A percentile compares a stretch with the other conserved stretches of the same genome.
Evolutionary conservation across 2,888 invertebrate species (phyloP).

Genomic region (Actias luna): DNA sequence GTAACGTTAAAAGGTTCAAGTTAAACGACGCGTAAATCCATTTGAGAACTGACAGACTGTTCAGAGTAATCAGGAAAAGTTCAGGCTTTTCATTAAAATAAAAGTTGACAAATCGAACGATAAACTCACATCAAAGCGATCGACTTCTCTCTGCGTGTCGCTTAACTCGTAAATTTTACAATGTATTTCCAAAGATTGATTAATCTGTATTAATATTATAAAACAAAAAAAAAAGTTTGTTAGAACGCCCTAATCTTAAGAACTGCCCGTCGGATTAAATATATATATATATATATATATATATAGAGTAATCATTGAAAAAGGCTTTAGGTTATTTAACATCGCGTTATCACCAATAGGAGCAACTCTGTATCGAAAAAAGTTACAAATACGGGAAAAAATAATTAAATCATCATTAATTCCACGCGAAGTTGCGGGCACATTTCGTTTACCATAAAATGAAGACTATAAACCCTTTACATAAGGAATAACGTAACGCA

Average conservation of each 20-base stretch:
- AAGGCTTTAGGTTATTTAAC: no score
- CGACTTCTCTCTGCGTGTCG: neutral
- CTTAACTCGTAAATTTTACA: neutral
- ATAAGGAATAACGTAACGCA: neutral
- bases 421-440: no score
- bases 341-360: no score
- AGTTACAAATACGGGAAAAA: no score
- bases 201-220: no score
- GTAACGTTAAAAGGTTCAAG: conserved; percentile 12
- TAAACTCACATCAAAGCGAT: neutral
- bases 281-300: no score
- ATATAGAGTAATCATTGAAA: no score
- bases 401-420: no score
- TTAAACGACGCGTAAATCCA: conserved; percentile 18
- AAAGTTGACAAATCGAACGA: neutral
- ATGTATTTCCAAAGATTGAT: neutral
- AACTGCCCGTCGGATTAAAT: no score
- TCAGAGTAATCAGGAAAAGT: conserved; percentile 11
- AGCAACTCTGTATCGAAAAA: no score
- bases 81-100: neutral
- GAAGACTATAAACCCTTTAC: neutral
- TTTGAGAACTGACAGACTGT: conserved; percentile 17
- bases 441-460: neutral
- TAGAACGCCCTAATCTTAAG: no score
- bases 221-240: no score